phyloP scores from a whole-genome alignment of 2,888 invertebrate species.

The Bugula neritina region DNA sequence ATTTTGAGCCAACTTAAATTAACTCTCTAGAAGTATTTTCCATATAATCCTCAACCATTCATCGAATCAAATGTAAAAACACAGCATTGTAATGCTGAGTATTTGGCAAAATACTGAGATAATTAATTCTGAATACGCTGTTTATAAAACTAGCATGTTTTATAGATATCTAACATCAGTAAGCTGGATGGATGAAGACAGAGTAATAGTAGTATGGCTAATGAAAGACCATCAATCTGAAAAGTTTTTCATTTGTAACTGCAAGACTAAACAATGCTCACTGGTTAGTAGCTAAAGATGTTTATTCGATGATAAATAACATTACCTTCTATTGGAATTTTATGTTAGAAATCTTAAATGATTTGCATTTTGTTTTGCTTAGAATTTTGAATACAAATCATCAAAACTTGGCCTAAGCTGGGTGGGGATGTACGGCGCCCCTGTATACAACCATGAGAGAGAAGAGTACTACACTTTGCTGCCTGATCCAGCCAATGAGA shows the following conservation, averaged over 20 bases:
- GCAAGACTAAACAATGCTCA: not conserved
- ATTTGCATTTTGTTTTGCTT: not conserved
- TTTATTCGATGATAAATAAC: too few relatives aligned
- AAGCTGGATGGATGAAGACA: constrained; percentile 14
- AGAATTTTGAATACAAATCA: constrained; percentile 6
- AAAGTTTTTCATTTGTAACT: not conserved
- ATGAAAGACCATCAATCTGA: not conserved
- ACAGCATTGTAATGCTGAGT: too few relatives aligned
- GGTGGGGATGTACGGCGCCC: constrained; percentile 9
- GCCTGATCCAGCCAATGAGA: constrained; percentile 24
- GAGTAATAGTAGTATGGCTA: constrained; percentile 1
- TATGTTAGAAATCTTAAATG: too few relatives aligned
- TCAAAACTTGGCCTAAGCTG: not conserved
- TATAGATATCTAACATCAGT: constrained; percentile 17
- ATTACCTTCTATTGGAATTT: too few relatives aligned
- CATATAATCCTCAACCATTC: too few relatives aligned
- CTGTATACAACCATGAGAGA: not conserved
- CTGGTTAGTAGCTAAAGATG: not conserved
- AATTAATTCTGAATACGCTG: too few relatives aligned
- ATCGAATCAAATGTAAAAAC: too few relatives aligned
- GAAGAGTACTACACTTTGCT: constrained; percentile 8
- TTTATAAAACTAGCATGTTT: too few relatives aligned
- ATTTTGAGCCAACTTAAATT: too few relatives aligned
- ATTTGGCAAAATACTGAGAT: too few relatives aligned
- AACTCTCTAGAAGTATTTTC: too few relatives aligned